A percentile compares a stretch with the other conserved stretches of the same genome.
These are phyloP conservation scores for Erpetoichthys calabaricus DNA, from an alignment of 2,797 vertebrate species.

Conservation along the genomic window DNA sequence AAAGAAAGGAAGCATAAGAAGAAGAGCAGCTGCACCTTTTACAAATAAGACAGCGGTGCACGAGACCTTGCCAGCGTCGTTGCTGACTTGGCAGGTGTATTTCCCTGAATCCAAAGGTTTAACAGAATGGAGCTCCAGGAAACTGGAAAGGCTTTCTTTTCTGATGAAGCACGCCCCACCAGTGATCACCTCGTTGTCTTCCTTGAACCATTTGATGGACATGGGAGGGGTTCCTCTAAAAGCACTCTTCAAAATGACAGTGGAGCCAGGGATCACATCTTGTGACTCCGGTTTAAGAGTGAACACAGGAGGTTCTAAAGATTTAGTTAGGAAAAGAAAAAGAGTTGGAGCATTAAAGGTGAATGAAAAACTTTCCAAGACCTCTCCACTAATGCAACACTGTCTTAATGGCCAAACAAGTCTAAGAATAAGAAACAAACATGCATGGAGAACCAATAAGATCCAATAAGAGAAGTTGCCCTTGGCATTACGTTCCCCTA, in stretches of 20 bases:
- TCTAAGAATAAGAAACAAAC: constrained; percentile 22
- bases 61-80: constrained; percentile 74
- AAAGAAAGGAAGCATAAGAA: constrained; percentile 23
- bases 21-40: constrained; percentile 65
- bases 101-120: constrained; percentile 73
- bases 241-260: constrained; percentile 62
- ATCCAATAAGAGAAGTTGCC: too few relatives aligned
- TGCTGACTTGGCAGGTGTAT: constrained; percentile 83
- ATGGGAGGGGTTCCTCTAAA: constrained; percentile 83
- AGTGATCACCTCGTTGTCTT: constrained; percentile 67
- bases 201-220: constrained; percentile 79
- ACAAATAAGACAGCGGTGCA: constrained; percentile 77
- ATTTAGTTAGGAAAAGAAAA: constrained; percentile 4
- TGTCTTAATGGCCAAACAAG: too few relatives aligned
- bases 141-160: constrained; percentile 76
- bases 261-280: constrained; percentile 71
- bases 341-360: too few relatives aligned
- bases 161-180: constrained; percentile 80
- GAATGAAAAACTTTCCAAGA: too few relatives aligned
- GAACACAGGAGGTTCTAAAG: constrained; percentile 83
- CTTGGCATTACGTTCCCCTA: too few relatives aligned
- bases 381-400: constrained; percentile 26
- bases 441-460: not conserved
- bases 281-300: constrained; percentile 66
- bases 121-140: constrained; percentile 77